These are phyloP conservation scores for Caenorhabditis sp. DNA, from an alignment of 2,888 invertebrate genomes.

Conservation along the genomic window DNA sequence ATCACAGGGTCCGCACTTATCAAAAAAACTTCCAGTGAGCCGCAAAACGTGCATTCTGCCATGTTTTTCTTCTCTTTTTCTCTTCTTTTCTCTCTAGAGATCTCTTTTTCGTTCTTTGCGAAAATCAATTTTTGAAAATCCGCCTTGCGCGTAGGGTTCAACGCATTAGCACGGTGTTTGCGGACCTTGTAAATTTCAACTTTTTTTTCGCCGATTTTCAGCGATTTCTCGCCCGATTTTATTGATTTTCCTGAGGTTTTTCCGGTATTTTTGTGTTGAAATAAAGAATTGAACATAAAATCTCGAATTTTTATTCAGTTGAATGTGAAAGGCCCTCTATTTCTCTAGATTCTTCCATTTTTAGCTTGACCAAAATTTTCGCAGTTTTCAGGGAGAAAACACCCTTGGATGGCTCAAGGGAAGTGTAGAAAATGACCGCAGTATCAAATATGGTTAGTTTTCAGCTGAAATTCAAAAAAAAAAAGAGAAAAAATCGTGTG, in stretches of 20 bases:
- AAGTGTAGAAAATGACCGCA: slow-evolving; percentile 45
- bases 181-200: not conserved
- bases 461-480: not conserved
- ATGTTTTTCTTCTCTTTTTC: slow-evolving; percentile 8
- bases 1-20: not conserved
- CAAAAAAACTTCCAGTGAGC: not conserved
- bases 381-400: slow-evolving; percentile 5
- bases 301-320: too few species aligned
- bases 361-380: not conserved
- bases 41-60: not conserved
- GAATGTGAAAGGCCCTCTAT: not conserved
- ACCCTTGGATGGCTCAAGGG: not conserved
- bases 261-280: not conserved
- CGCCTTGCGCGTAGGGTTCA: slow-evolving; percentile 25
- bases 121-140: slow-evolving; percentile 21
- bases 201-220: not conserved
- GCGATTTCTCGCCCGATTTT: not conserved
- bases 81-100: not conserved
- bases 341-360: not conserved
- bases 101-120: not conserved
- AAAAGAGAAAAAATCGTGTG: not conserved
- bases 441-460: slow-evolving; percentile 52
- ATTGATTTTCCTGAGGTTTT: not conserved
- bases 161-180: slow-evolving; percentile 15
- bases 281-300: too few species aligned